Evolutionary conservation across 2,797 vertebrate genomes (phyloP).

Genomic region (Ptychobarbus kaznakovi): DNA sequence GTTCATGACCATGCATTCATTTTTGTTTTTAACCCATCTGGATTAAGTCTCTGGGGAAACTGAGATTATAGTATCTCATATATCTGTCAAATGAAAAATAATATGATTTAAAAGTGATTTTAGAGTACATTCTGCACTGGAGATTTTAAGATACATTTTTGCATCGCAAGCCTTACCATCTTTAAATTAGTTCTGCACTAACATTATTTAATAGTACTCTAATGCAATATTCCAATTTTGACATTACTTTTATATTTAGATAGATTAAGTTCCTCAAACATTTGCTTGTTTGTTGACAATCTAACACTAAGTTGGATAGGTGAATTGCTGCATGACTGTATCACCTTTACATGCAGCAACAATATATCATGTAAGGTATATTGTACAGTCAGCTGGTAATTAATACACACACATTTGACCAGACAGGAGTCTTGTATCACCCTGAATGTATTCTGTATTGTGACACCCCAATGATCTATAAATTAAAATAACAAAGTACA

Average conservation of each 20-base stretch:
- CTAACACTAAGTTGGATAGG: background rate
- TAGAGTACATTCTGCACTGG: background rate
- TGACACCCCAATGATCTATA: background rate
- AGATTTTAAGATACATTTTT: background rate
- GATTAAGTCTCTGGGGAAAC: background rate
- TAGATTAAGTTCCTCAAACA: background rate
- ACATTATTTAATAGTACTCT: background rate
- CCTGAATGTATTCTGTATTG: background rate
- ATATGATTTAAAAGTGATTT: background rate
- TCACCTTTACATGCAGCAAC: background rate
- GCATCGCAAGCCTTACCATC: background rate
- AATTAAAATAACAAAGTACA: background rate
- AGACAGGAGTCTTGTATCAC: background rate
- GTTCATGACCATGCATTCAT: background rate
- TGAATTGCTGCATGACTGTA: background rate
- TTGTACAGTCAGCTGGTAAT: background rate
- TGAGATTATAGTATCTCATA: background rate
- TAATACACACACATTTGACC: background rate
- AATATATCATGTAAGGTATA: background rate
- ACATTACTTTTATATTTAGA: background rate
- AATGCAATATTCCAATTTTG: background rate
- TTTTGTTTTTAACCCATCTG: slow-evolving; percentile 5
- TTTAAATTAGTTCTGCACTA: background rate
- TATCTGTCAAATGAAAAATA: slow-evolving; percentile 15
- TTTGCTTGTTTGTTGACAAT: background rate